Conservation (phyloP, 2,888 invertebrate genomes). For the Nycteola revayana region DNA sequence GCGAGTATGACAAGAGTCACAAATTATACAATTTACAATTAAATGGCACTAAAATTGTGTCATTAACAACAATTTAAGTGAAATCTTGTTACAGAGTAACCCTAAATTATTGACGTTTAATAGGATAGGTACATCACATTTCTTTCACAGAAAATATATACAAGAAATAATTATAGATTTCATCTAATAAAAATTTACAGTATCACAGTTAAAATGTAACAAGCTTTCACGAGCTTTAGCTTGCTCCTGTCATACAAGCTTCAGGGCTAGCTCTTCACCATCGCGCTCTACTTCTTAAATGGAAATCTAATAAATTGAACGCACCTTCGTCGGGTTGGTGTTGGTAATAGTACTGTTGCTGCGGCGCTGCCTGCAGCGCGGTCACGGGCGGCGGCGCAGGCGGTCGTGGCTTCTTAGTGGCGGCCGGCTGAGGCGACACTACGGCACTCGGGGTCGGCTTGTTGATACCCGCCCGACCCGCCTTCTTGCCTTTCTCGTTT, state of each 20-base stretch:
- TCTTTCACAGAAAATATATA: constrained; percentile 70
- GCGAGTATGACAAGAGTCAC: constrained; percentile 83
- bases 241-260: constrained; percentile 83
- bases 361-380: constrained; percentile 69
- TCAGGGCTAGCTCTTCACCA: constrained; percentile 83
- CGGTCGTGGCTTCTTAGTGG: constrained; percentile 73
- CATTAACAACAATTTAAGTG: constrained; percentile 76
- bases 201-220: constrained; percentile 82
- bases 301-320: constrained; percentile 82
- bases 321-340: constrained; percentile 83
- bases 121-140: constrained; percentile 72
- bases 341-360: constrained; percentile 81
- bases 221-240: constrained; percentile 78
- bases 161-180: constrained; percentile 75
- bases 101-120: constrained; percentile 68
- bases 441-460: constrained; percentile 66
- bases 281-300: constrained; percentile 81
- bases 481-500: constrained; percentile 69
- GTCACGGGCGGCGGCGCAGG: constrained; percentile 71
- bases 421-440: constrained; percentile 71
- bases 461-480: constrained; percentile 56
- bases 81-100: constrained; percentile 82
- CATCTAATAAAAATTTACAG: constrained; percentile 77
- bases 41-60: constrained; percentile 80
- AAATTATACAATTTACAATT: constrained; percentile 78